A percentile compares a stretch with the other conserved stretches of the same genome.
Conservation (phyloP, 2,888 invertebrate species). For the Drosophila cracens region DNA sequence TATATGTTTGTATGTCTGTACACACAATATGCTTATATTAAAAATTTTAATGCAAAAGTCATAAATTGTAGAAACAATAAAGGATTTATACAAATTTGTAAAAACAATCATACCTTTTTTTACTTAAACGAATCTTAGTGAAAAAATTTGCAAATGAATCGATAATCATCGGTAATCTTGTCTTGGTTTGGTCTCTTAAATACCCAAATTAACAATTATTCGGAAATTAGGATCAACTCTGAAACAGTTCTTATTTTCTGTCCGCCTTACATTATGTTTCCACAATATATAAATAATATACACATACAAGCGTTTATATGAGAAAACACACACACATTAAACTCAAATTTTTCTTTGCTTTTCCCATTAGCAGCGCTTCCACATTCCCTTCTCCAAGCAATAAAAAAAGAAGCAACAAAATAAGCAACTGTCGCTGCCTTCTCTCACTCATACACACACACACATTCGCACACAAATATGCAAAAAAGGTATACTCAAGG, state of each 20-base stretch:
- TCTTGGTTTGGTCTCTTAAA: neutral
- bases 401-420: conserved; percentile 51
- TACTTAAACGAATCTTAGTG: neutral
- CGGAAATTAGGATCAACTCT: neutral
- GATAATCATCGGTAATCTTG: neutral
- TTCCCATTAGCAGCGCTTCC: conserved; percentile 69
- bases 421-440: conserved; percentile 59
- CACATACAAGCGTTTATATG: conserved; percentile 2
- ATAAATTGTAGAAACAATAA: neutral
- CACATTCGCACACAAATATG: conserved; percentile 19
- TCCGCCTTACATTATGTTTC: neutral
- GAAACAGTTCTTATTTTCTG: neutral
- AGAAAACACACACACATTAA: conserved; percentile 6
- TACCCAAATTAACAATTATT: neutral
- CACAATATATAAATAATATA: neutral
- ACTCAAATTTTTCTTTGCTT: conserved; percentile 65
- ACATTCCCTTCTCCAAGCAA: conserved; percentile 29
- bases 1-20: neutral
- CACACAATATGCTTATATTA: neutral
- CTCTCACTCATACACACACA: conserved; percentile 19
- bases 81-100: neutral
- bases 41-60: neutral
- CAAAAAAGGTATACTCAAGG: conserved; percentile 30
- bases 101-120: neutral
- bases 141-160: neutral